These are phyloP conservation scores for Drosophila tripunctata DNA, from an alignment of 2,888 invertebrate genomes.

Conservation along the genomic window DNA sequence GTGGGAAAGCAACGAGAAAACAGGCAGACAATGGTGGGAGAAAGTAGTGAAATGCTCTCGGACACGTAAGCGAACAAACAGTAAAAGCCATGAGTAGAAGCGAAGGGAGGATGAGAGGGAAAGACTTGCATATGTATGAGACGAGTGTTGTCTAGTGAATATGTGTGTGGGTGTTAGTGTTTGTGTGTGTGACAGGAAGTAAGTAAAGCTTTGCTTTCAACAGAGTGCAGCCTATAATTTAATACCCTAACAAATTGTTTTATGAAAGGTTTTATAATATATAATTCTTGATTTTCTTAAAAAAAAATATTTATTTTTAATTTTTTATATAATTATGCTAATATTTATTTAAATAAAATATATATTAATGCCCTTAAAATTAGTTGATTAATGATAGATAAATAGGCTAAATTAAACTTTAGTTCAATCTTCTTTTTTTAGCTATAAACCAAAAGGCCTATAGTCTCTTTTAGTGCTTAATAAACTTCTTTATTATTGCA, in stretches of 20 bases:
- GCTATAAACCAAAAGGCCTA: too few species aligned
- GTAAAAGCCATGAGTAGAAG: background rate
- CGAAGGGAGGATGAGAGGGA: background rate
- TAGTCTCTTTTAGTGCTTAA: too few species aligned
- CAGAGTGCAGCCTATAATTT: background rate
- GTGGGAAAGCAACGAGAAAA: slow-evolving; percentile 40
- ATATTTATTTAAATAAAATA: too few species aligned
- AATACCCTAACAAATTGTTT: slow-evolving; percentile 11
- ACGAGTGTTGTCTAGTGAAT: slow-evolving; percentile 11
- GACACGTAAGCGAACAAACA: slow-evolving; percentile 50
- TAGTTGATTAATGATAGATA: too few species aligned
- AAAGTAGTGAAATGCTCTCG: slow-evolving; percentile 22
- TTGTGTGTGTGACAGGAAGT: slow-evolving; percentile 7
- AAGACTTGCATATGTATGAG: slow-evolving; percentile 43
- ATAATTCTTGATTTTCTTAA: too few species aligned
- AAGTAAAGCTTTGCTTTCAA: slow-evolving; percentile 1
- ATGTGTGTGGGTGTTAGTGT: background rate
- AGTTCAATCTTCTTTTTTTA: too few species aligned
- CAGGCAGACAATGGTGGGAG: background rate
- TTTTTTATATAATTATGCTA: background rate
- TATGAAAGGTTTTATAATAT: background rate
- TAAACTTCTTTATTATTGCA: background rate
- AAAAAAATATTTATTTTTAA: too few species aligned
- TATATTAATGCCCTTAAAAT: too few species aligned
- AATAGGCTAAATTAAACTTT: too few species aligned